phyloP scores from a whole-genome alignment of 2,113 vertebrate species.

The Aepyceros melampus region DNA sequence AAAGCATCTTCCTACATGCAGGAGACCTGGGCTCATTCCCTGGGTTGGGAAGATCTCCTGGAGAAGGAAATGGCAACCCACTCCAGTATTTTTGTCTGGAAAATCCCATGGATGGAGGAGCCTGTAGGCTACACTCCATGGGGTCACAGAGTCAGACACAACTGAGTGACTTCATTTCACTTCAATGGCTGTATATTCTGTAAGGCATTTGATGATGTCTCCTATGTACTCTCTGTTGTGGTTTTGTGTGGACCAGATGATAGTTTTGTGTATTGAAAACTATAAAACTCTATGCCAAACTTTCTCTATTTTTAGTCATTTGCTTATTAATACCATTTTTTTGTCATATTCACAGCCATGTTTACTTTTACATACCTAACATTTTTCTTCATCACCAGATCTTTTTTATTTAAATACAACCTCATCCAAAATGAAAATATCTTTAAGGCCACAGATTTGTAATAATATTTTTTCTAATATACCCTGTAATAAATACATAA shows the following conservation, averaged over 20 bases:
- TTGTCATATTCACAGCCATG: neutral
- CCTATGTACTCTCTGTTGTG: neutral
- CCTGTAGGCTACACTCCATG: neutral
- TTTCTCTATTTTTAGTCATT: neutral
- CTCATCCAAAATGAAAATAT: neutral
- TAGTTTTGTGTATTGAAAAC: neutral
- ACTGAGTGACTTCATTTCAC: neutral
- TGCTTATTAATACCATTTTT: neutral
- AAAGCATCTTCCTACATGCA: accelerated
- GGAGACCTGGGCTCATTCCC: neutral
- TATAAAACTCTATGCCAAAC: neutral
- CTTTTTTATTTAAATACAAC: neutral
- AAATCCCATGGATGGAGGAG: neutral
- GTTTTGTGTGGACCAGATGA: neutral
- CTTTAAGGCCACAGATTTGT: neutral
- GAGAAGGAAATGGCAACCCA: neutral
- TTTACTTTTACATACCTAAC: neutral
- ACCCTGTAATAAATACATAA: neutral
- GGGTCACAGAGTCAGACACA: neutral
- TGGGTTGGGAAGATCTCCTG: neutral
- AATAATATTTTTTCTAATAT: neutral
- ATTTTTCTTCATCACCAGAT: neutral
- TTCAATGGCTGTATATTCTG: neutral
- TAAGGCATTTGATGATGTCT: neutral
- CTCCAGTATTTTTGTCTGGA: neutral